Base-by-base conservation (phyloP, 2,797 vertebrate genomes). In the Typhlichthys subterraneus region DNA sequence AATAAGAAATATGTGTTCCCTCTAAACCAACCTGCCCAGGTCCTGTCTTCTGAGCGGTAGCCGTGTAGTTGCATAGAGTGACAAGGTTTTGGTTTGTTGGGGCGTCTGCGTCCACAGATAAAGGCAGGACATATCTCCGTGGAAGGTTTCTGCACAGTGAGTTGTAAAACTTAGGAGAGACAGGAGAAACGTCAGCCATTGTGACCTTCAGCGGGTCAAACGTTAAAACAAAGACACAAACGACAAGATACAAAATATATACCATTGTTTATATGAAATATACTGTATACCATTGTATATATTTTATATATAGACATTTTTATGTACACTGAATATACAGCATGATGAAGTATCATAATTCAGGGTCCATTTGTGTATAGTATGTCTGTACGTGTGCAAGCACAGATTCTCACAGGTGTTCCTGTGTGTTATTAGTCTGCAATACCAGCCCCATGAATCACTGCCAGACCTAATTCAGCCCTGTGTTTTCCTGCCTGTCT, bases 41-140 rank as follows among this genome's bases (percentile, higher is more conserved):
- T 11, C 77, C 72, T 17, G 89, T 92, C 76, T 88, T 95, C 74
- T 88, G 90, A 15, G 94, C 94, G 5, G 81, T 94, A 48, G 96
- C 96, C 70, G 73, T 82, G 8, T 71, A 92, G n/a, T 87, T 87
- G 8, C 82, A 66, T 78, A 95, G 77, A 0, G 86, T 92, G 76
- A 91, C 92, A 45, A 95, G 92, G 75, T 96, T 94, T 77, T 92
- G 83, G 54, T 93, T 91, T 63, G 81, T 19, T 0, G 93, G 85
- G 3, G 87, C 83, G 50, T 90, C 64, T 53, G 89, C 42, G 51
- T 84, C 87, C 74, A 95, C 81, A 0, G 76, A 65, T 76, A 98
- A 88, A 12, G 96, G 96, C 52, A 98, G 90, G 59, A 97, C 93
- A 55, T 96, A 98, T 79, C 96, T 93, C 54, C 92, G 89, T 57